Evolutionary conservation across 2,113 vertebrate species (phyloP).

Genomic region (Rousettus leschenaultii): DNA sequence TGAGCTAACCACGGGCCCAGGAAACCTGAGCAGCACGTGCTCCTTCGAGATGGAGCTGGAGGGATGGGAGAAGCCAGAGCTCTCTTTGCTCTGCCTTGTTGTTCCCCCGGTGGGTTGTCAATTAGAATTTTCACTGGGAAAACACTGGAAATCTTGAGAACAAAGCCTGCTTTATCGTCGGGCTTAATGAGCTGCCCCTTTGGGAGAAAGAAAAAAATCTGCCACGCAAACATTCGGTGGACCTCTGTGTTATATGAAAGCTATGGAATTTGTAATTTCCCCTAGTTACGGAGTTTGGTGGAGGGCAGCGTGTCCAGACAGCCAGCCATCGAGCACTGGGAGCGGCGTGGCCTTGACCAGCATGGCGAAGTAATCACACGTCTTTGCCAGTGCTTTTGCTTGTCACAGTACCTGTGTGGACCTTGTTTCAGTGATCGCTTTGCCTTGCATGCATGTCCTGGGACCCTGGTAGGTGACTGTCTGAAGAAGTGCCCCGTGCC

Average conservation of each 20-base stretch:
- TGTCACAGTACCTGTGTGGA: background rate
- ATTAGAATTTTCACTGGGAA: conserved; percentile 50
- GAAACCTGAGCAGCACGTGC: background rate
- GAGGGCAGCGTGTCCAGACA: background rate
- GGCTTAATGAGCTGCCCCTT: conserved; percentile 9
- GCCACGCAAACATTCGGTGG: conserved; percentile 18
- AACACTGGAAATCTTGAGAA: conserved; percentile 41
- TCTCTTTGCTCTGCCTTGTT: background rate
- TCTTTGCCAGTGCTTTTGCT: background rate
- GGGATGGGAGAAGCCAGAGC: background rate
- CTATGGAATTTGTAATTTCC: background rate
- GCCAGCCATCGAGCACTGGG: background rate
- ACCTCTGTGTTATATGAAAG: conserved; percentile 31
- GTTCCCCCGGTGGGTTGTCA: conserved; percentile 39
- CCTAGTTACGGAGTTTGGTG: background rate
- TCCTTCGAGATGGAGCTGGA: conserved; percentile 6
- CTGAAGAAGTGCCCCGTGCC: background rate
- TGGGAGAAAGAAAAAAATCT: background rate
- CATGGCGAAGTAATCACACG: background rate
- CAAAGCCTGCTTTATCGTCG: conserved; percentile 43
- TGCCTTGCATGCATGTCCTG: background rate
- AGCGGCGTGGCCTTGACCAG: background rate
- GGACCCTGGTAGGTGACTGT: background rate
- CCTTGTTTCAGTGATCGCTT: background rate
- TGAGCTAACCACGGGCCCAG: background rate